Evolutionary conservation across 2,888 invertebrate genomes (phyloP), one percentile per base, ranked within the genome.

Genomic region (Lithosia quadra): DNA sequence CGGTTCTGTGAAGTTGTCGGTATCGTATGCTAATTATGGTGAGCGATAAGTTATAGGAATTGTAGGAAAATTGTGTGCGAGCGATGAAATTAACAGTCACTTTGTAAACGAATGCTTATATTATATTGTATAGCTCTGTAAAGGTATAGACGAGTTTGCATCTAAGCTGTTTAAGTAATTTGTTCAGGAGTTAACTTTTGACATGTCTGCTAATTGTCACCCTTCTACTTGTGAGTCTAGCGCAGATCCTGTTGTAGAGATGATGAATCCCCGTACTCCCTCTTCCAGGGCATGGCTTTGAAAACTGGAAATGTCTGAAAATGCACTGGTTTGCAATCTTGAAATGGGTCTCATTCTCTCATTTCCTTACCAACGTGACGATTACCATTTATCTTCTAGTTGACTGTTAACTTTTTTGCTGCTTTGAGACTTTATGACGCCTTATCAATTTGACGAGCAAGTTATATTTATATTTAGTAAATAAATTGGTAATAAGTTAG

Each of bases 21-120:
- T 77, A 71, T 76, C 61, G 58, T 66, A 43, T 43, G 67, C 59
- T 73, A 65, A 68, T 69, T 69, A 68, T 59, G 58, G 66, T 53
- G 49, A 64, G 56, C 36, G 64, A 72, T 70, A 63, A 61, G 57
- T 72, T 69, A 56, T 69, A 73, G 75, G 67, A 74, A 69, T 64
- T 65, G 39, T 49, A 28, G 62, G 67, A 64, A 60, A 64, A 63
- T 72, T 49, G 74, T 79, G 55, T 58, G 63, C 72, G 73, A 73
- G 73, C 67, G 69, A 71, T 81, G 75, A 60, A 11, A 22, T 53
- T 33, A 55, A 63, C 63, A 49, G 28, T n/a, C 28, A 28, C 18
- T 22, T 34, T 34, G 55, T 34, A 28, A 24, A 43, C 18, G 28
- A 43, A 61, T n/a, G 43, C 18, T 49, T 24, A 24, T 62, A 28